Percentiles rank a stretch among this genome's conserved stretches.
Evolutionary conservation across 2,888 invertebrate genomes (phyloP).

Genomic region (Hydrotaea diabolus): DNA sequence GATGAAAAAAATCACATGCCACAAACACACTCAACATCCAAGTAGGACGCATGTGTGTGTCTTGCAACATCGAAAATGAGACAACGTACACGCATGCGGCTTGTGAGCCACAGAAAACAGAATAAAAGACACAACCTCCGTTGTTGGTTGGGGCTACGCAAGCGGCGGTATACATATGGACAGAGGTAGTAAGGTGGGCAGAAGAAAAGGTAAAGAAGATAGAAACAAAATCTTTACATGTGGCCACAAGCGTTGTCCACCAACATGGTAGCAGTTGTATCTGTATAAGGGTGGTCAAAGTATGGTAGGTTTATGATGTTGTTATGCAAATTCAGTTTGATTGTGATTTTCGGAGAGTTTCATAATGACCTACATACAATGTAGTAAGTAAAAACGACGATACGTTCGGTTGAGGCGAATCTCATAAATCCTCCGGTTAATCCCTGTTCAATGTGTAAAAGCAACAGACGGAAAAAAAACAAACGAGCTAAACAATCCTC

Average conservation of each 20-base stretch:
- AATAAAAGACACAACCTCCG: conserved; percentile 26
- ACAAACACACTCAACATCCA: background rate
- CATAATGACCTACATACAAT: no score
- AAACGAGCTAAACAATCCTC: no score
- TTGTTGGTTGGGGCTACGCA: conserved; percentile 34
- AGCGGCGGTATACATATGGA: no score
- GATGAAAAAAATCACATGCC: background rate
- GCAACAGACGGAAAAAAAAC: no score
- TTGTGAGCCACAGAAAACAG: background rate
- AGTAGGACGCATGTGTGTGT: conserved; percentile 35
- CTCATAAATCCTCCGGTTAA: no score
- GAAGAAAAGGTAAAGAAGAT: background rate
- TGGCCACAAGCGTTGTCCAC: background rate
- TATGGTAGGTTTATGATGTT: no score
- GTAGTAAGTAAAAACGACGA: no score
- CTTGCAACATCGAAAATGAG: conserved; percentile 8
- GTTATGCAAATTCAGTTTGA: no score
- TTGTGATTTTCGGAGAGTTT: no score
- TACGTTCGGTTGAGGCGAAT: no score
- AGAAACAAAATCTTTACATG: background rate
- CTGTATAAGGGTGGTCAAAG: background rate
- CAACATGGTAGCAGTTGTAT: background rate
- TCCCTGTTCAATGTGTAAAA: no score
- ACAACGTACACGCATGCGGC: conserved; percentile 34
- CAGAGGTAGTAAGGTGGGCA: background rate